A percentile compares a stretch with the other conserved stretches of the same genome.
phyloP scores from a whole-genome alignment of 1,140 invertebrate species.

The Meloidogyne floridensis region DNA sequence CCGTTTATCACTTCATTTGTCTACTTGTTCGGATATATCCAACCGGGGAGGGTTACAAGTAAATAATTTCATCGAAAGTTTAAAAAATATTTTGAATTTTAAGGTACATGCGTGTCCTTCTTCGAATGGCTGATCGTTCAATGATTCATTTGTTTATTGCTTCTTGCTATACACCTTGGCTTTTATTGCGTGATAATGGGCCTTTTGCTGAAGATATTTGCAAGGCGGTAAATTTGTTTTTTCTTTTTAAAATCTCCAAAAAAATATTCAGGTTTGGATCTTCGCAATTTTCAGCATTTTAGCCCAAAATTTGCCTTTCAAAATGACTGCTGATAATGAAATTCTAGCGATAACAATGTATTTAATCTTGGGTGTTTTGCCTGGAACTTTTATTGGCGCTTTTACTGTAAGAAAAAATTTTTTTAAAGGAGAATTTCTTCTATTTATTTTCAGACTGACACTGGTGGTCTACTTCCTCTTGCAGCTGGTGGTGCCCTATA shows the following conservation, averaged over 20 bases:
- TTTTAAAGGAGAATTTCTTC: background rate
- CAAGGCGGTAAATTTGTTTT: background rate
- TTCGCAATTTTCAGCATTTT: constrained; percentile 5
- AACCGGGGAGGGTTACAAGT: background rate
- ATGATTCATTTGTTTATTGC: constrained; percentile 9
- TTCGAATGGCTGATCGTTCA: constrained; percentile 4
- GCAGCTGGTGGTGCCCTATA: background rate
- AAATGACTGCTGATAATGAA: background rate
- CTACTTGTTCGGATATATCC: background rate
- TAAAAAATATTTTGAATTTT: background rate
- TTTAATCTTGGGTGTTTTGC: background rate
- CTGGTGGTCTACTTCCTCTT: background rate
- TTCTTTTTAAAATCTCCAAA: background rate
- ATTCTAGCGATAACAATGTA: background rate
- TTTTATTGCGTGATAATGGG: background rate
- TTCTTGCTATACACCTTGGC: constrained; percentile 5
- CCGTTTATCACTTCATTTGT: constrained; percentile 3
- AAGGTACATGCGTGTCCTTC: background rate
- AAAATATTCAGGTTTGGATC: background rate
- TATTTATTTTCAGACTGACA: background rate
- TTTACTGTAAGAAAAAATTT: background rate
- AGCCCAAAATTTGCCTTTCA: background rate
- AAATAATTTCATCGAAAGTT: background rate
- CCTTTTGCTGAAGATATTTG: constrained; percentile 6
- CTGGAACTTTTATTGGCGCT: background rate